A percentile compares a stretch with the other conserved stretches of the same genome.
Conservation (phyloP, 2,113 vertebrate species). For the Pomatostomus ruficeps region DNA sequence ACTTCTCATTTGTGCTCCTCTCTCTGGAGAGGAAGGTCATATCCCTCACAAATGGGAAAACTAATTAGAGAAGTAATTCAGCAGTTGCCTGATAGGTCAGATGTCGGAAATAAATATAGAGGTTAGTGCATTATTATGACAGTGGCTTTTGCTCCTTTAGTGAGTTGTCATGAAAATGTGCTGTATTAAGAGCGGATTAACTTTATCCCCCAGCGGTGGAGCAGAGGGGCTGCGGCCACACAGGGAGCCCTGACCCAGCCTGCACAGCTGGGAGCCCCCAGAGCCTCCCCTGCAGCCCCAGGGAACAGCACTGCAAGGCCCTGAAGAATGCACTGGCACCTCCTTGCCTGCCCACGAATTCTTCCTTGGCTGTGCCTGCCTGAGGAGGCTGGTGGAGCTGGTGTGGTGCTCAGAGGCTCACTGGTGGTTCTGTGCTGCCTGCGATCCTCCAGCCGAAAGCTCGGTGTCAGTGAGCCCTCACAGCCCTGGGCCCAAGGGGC, state of each 20-base stretch:
- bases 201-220: not conserved
- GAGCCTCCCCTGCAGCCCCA: not conserved
- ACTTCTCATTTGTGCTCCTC: not conserved
- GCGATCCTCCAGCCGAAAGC: not conserved
- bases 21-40: not conserved
- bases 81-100: not conserved
- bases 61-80: conserved; percentile 55
- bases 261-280: not conserved
- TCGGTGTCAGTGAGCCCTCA: fast-evolving
- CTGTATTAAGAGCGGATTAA: not conserved
- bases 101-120: not conserved
- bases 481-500: not conserved
- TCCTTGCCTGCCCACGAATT: not conserved
- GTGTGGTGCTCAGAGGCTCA: not conserved
- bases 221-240: not conserved
- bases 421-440: not conserved
- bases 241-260: not conserved
- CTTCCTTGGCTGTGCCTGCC: not conserved
- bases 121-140: not conserved
- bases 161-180: not conserved
- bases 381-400: not conserved
- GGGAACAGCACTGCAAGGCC: fast-evolving
- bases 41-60: conserved; percentile 9
- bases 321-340: not conserved
- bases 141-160: not conserved